phyloP scores from a whole-genome alignment of 2,113 vertebrate genomes.

The Sinosuthora webbiana region DNA sequence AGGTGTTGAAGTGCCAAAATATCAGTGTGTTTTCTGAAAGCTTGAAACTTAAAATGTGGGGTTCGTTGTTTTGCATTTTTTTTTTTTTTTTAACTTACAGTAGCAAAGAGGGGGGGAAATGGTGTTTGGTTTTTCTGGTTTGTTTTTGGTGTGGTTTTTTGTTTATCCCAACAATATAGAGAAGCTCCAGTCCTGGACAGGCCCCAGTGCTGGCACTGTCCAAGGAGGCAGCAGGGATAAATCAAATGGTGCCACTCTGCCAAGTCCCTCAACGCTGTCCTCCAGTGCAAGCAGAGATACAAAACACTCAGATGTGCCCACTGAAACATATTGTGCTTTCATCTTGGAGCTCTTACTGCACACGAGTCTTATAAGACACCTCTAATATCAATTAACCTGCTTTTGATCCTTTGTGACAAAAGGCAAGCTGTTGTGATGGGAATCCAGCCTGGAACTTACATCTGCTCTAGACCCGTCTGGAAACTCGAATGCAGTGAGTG shows the following conservation, averaged over 20 bases:
- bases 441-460: background rate
- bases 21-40: background rate
- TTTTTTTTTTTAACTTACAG: background rate
- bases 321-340: background rate
- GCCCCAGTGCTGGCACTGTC: background rate
- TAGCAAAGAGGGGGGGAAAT: background rate
- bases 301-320: background rate
- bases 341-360: background rate
- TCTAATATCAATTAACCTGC: background rate
- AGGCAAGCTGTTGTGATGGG: background rate
- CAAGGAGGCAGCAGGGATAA: background rate
- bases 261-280: rapidly evolving
- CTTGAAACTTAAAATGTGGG: background rate
- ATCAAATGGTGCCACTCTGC: background rate
- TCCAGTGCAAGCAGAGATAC: background rate
- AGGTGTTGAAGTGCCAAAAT: background rate
- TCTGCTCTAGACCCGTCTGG: background rate
- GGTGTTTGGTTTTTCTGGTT: background rate
- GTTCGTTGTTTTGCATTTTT: rapidly evolving
- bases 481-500: background rate
- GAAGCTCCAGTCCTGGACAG: background rate
- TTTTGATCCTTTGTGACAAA: background rate
- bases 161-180: background rate
- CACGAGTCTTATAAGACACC: background rate
- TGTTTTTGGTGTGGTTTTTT: background rate